A percentile compares a stretch with the other conserved stretches of the same genome.
phyloP scores from a whole-genome alignment of 2,113 vertebrate genomes.

The Monopterus albus region DNA sequence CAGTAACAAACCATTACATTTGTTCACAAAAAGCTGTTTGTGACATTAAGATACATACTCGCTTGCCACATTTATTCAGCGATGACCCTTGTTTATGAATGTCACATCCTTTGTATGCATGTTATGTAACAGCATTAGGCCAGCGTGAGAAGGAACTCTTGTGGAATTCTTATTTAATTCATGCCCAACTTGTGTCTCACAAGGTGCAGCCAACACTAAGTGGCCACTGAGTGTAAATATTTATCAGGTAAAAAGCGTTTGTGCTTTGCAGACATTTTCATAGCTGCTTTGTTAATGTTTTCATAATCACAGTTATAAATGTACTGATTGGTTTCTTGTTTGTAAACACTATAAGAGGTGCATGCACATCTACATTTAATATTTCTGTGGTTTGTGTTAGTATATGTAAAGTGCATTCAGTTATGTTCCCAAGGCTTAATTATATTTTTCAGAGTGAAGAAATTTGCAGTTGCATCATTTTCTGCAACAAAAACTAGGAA shows the following conservation, averaged over 20 bases:
- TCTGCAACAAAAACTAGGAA: neutral
- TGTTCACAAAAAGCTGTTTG: conserved; percentile 32
- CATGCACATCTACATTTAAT: neutral
- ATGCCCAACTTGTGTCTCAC: conserved; percentile 22
- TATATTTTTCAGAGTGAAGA: too few relatives aligned
- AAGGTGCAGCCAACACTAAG: conserved; percentile 27
- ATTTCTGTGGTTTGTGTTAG: neutral
- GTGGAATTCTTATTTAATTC: conserved; percentile 24
- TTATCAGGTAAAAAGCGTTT: conserved; percentile 38
- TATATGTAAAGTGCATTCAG: conserved; percentile 31
- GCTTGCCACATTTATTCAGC: conserved; percentile 27
- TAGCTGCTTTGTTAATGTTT: conserved; percentile 18
- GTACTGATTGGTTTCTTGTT: conserved; percentile 6
- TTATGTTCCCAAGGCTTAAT: conserved; percentile 31
- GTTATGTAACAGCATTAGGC: conserved; percentile 22
- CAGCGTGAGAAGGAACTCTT: conserved; percentile 7
- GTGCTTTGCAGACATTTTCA: conserved; percentile 45
- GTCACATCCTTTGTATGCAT: conserved; percentile 9
- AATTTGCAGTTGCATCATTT: too few relatives aligned
- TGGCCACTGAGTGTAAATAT: conserved; percentile 29
- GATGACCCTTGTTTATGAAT: conserved; percentile 19
- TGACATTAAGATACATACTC: conserved; percentile 33
- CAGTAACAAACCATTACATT: conserved; percentile 12
- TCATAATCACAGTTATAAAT: conserved; percentile 18
- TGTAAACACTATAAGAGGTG: conserved; percentile 29